These are phyloP conservation scores for Liasis olivaceus DNA, from an alignment of 2,797 vertebrate species.

Conservation along the genomic window DNA sequence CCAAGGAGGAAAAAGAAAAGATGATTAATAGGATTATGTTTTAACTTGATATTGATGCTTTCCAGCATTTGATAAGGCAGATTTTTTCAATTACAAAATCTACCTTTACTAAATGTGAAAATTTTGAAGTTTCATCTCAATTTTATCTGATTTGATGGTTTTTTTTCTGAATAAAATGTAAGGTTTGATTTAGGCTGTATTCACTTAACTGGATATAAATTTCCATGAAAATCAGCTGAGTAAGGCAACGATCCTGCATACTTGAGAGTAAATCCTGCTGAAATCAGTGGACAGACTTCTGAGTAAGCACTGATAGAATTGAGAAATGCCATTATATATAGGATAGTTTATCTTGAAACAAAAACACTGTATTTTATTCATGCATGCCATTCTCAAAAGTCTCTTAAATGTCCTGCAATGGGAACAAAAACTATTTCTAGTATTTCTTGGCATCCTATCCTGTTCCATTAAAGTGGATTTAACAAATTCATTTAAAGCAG, in stretches of 20 bases:
- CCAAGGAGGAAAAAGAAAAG: background rate
- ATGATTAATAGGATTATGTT: background rate
- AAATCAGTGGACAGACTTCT: background rate
- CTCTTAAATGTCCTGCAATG: background rate
- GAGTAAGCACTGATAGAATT: background rate
- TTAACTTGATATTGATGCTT: background rate
- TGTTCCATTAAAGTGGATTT: background rate
- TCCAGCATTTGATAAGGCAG: background rate
- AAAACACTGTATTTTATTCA: background rate
- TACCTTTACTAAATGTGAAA: background rate
- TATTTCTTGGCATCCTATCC: background rate
- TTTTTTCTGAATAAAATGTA: background rate
- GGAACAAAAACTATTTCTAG: background rate
- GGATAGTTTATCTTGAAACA: background rate
- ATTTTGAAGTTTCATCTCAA: background rate
- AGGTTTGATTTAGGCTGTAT: conserved; percentile 44
- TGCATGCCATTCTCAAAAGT: background rate
- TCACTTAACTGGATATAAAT: conserved; percentile 29
- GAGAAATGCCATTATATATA: background rate
- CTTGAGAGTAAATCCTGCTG: background rate
- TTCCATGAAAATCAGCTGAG: conserved; percentile 8
- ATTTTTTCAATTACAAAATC: background rate
- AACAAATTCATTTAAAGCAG: background rate
- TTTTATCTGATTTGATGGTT: background rate
- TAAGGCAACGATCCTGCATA: background rate